Conservation (phyloP, 2,797 vertebrate genomes). For the Gambelia wislizenii region DNA sequence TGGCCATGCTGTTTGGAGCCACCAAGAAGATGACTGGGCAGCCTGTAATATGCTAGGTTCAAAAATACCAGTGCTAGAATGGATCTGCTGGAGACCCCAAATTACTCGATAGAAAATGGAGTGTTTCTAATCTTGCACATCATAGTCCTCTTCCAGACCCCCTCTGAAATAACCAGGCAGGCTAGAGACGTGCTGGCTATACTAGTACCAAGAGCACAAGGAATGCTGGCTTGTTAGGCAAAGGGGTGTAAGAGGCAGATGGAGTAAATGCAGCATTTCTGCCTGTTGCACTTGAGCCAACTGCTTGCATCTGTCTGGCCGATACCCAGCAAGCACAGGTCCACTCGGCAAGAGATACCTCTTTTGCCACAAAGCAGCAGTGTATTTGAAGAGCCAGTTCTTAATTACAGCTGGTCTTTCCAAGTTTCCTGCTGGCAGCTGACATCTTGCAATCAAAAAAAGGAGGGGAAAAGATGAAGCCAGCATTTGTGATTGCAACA, state of each 20-base stretch:
- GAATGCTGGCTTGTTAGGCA: background rate
- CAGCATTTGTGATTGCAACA: background rate
- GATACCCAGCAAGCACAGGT: background rate
- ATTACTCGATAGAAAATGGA: background rate
- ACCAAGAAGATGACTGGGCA: background rate
- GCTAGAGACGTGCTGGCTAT: background rate
- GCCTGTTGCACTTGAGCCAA: background rate
- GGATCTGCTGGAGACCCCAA: background rate
- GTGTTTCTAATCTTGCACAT: background rate
- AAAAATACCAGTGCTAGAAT: background rate
- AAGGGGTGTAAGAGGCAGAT: background rate
- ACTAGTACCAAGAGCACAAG: too few relatives aligned
- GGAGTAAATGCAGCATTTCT: background rate
- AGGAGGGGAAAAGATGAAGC: background rate
- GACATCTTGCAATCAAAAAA: conserved; percentile 3
- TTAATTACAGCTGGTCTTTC: conserved; percentile 33
- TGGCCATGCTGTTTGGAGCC: too few relatives aligned
- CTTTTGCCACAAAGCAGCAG: background rate
- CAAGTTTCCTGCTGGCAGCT: conserved; percentile 21
- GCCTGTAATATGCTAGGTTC: background rate
- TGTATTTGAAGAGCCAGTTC: background rate
- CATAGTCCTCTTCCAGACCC: too few relatives aligned
- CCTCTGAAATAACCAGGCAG: background rate
- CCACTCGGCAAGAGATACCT: background rate
- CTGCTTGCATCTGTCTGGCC: conserved; percentile 10